Conservation (phyloP, 2,888 invertebrate species). For the Atrina japonica region DNA sequence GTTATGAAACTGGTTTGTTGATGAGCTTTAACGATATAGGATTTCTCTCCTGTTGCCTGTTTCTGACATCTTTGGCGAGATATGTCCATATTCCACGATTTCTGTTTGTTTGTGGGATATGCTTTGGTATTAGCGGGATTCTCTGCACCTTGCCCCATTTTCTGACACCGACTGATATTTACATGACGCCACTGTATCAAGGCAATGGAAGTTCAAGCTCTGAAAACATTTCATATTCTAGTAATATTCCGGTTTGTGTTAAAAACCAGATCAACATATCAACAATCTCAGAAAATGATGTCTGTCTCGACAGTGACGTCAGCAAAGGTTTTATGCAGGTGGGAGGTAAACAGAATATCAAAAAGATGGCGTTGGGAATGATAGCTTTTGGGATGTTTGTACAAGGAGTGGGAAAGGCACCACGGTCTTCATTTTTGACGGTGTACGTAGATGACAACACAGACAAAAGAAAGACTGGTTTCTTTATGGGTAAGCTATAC, state of each 20-base stretch:
- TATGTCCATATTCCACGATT: slow-evolving; percentile 30
- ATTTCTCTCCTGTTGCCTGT: slow-evolving; percentile 11
- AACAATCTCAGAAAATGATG: no score
- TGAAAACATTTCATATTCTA: no score
- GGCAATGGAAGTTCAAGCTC: no score
- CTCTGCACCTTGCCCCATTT: slow-evolving; percentile 33
- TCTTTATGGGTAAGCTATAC: slow-evolving; percentile 30
- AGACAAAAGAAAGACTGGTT: slow-evolving; percentile 32
- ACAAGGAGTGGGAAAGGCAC: slow-evolving; percentile 28
- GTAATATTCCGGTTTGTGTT: no score
- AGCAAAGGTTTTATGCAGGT: no score
- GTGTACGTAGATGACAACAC: slow-evolving; percentile 33
- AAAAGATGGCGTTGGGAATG: slow-evolving; percentile 8
- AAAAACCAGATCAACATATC: background rate
- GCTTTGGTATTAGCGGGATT: slow-evolving; percentile 22
- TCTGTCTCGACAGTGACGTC: no score
- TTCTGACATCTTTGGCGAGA: slow-evolving; percentile 14
- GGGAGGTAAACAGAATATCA: background rate
- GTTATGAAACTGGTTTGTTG: slow-evolving; percentile 30
- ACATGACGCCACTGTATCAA: background rate
- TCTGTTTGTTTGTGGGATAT: slow-evolving; percentile 12
- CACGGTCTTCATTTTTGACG: slow-evolving; percentile 22
- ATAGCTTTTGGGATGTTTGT: slow-evolving; percentile 28
- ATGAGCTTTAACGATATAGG: slow-evolving; percentile 39
- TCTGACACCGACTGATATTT: background rate